Evolutionary conservation across 1,140 invertebrate genomes (phyloP).

Genomic region (Drosophila lacteicornis): DNA sequence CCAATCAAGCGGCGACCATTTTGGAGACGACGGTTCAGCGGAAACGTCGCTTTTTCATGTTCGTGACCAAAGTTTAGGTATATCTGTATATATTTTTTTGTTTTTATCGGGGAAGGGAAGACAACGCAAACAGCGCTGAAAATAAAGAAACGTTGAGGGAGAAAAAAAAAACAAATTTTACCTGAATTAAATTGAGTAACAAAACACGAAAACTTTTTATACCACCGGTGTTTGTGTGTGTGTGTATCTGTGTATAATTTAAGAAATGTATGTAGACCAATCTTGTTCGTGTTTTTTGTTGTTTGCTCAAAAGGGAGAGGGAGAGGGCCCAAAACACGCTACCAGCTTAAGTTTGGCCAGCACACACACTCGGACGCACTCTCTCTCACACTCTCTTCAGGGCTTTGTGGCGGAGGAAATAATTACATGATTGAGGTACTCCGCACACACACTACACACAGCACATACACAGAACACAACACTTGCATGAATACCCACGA

Average conservation of each 20-base stretch:
- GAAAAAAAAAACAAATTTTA: conserved; percentile 66
- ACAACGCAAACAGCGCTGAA: conserved; percentile 36
- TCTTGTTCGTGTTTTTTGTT: conserved; percentile 49
- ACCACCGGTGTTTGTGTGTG: conserved; percentile 6
- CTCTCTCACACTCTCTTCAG: conserved; percentile 27
- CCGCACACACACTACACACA: conserved; percentile 43
- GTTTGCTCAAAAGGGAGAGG: conserved; percentile 39
- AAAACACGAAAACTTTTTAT: conserved; percentile 77
- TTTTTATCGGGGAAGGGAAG: conserved; percentile 23
- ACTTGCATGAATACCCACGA: conserved; percentile 51
- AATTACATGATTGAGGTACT: conserved; percentile 84
- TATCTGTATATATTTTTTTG: conserved; percentile 8
- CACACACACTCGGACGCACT: conserved; percentile 5
- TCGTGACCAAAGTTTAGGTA: conserved; percentile 79
- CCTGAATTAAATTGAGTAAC: conserved; percentile 84
- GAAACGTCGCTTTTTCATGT: conserved; percentile 81
- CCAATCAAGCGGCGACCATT: conserved; percentile 79
- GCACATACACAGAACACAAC: conserved; percentile 16
- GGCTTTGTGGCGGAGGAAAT: conserved; percentile 76
- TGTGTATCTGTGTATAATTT: conserved; percentile 38
- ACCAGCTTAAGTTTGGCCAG: conserved; percentile 46
- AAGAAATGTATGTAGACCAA: conserved; percentile 46
- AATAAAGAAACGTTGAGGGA: conserved; percentile 30
- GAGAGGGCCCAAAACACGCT: conserved; percentile 53
- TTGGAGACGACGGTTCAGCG: conserved; percentile 70